Conservation (phyloP, 2,888 invertebrate genomes). For the Cyclophora punctaria region DNA sequence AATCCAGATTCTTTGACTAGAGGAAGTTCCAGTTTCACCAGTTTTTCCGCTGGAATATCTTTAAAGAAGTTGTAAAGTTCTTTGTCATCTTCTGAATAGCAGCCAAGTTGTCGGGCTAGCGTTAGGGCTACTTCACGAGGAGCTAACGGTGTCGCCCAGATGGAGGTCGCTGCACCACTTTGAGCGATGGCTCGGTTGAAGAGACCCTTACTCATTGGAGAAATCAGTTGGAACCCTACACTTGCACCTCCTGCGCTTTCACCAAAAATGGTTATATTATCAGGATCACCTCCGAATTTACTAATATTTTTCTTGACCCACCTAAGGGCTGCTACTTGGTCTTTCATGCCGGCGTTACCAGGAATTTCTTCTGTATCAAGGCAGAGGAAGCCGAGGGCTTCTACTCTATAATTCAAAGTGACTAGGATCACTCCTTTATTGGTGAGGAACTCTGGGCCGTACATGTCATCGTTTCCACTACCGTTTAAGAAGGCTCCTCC, state of each 20-base stretch:
- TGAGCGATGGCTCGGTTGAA: constrained; percentile 72
- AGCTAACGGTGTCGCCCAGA: constrained; percentile 61
- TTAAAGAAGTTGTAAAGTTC: constrained; percentile 26
- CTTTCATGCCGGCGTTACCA: constrained; percentile 75
- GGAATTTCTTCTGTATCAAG: constrained; percentile 67
- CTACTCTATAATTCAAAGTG: constrained; percentile 71
- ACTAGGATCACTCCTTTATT: constrained; percentile 67
- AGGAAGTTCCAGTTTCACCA: constrained; percentile 12
- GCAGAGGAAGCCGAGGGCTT: constrained; percentile 71
- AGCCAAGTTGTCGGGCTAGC: constrained; percentile 26
- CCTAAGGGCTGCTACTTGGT: constrained; percentile 36
- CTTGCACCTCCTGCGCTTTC: constrained; percentile 17
- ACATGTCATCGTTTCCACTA: constrained; percentile 46
- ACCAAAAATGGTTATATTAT: constrained; percentile 35
- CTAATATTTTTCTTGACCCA: constrained; percentile 40
- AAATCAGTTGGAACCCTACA: constrained; percentile 30
- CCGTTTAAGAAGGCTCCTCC: constrained; percentile 47
- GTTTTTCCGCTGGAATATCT: constrained; percentile 15
- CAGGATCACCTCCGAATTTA: constrained; percentile 37
- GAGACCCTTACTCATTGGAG: constrained; percentile 45
- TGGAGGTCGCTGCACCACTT: constrained; percentile 76
- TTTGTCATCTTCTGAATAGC: constrained; percentile 20
- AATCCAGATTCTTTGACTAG: constrained; percentile 14
- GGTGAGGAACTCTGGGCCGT: constrained; percentile 71
- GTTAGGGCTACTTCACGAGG: constrained; percentile 54